A percentile compares a stretch with the other conserved stretches of the same genome.
These are phyloP conservation scores for Dryas iulia DNA, from an alignment of 1,140 invertebrate species.

Conservation along the genomic window DNA sequence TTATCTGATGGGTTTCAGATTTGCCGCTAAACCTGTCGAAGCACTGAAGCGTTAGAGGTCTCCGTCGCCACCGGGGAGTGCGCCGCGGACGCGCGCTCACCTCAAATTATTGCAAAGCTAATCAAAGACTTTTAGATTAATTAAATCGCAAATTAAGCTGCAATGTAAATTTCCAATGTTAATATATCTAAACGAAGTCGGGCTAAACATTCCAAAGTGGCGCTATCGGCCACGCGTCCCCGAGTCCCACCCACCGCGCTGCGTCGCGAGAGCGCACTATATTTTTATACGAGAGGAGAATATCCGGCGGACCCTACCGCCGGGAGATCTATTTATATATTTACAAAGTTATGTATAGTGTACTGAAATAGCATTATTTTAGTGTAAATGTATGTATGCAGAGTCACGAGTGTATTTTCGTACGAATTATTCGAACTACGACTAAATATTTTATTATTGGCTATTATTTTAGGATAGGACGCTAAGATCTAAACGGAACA, in stretches of 20 bases:
- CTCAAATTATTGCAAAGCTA: slow-evolving; percentile 17
- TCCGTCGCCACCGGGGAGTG: slow-evolving; percentile 33
- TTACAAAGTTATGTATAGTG: slow-evolving; percentile 75
- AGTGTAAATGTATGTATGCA: slow-evolving; percentile 75
- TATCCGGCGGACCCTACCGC: slow-evolving; percentile 54
- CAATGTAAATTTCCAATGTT: slow-evolving; percentile 20
- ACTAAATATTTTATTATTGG: slow-evolving; percentile 76
- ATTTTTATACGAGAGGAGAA: slow-evolving; percentile 73
- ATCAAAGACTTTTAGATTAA: slow-evolving; percentile 48
- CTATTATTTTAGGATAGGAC: slow-evolving; percentile 72
- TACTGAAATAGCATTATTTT: slow-evolving; percentile 70
- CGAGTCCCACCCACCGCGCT: slow-evolving; percentile 53
- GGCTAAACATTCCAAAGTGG: slow-evolving; percentile 68
- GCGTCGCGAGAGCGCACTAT: slow-evolving; percentile 48
- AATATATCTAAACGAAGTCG: slow-evolving; percentile 14
- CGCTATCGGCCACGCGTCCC: slow-evolving; percentile 16
- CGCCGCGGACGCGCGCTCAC: neutral
- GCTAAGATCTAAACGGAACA: slow-evolving; percentile 62
- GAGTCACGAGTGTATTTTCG: slow-evolving; percentile 77
- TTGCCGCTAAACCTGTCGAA: slow-evolving; percentile 78
- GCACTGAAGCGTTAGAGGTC: slow-evolving; percentile 52
- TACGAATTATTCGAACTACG: slow-evolving; percentile 74
- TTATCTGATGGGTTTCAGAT: slow-evolving; percentile 61
- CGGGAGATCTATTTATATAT: slow-evolving; percentile 52
- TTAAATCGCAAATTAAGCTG: slow-evolving; percentile 27